Percentiles rank a stretch among this genome's conserved stretches.
Evolutionary conservation across 2,888 invertebrate genomes (phyloP).

Genomic region (Lasius platythorax): DNA sequence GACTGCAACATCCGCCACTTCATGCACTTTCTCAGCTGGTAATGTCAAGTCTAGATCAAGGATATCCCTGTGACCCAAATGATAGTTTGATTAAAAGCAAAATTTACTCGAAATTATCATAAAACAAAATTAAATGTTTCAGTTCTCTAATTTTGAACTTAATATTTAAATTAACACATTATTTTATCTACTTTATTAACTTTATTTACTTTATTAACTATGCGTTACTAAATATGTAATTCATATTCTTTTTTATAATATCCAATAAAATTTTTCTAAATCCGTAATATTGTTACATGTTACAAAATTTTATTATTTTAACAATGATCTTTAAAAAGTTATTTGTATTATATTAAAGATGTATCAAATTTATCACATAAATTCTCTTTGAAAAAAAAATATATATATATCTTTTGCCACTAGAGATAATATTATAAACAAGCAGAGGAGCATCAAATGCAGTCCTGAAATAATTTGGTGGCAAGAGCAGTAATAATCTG

Average conservation of each 20-base stretch:
- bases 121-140: not conserved
- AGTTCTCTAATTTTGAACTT: too few species aligned
- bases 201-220: not conserved
- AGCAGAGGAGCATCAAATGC: too few species aligned
- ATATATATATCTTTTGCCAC: too few species aligned
- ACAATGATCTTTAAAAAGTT: too few species aligned
- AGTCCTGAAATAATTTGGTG: too few species aligned
- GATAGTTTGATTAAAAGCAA: not conserved
- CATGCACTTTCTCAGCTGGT: constrained; percentile 96
- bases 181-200: too few species aligned
- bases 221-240: too few species aligned
- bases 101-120: not conserved
- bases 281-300: not conserved
- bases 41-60: constrained; percentile 95
- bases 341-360: not conserved
- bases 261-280: not conserved
- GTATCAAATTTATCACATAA: not conserved
- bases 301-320: not conserved
- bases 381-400: not conserved
- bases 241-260: not conserved
- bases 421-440: too few species aligned
- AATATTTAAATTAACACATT: not conserved
- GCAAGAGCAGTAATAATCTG: too few species aligned
- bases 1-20: constrained; percentile 94
- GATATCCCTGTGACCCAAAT: constrained; percentile 88